Evolutionary conservation across 2,797 vertebrate species (phyloP).

Genomic region (Crenuchus spilurus): DNA sequence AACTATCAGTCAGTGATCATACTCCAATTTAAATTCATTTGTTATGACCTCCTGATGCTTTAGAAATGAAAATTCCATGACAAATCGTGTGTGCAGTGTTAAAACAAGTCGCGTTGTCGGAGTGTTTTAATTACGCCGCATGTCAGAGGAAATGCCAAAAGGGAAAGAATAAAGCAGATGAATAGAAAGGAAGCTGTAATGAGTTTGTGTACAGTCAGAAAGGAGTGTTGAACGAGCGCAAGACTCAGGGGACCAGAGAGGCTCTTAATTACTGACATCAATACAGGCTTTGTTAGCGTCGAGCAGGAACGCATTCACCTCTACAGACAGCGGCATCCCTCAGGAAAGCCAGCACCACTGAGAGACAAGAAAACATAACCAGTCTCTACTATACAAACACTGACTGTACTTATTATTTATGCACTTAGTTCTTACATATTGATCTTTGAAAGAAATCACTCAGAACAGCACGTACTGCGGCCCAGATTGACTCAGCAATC

Average conservation of each 20-base stretch:
- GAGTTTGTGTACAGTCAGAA: background rate
- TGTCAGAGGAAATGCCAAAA: slow-evolving; percentile 4
- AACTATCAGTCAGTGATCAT: too few relatives aligned
- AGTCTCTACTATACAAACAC: background rate
- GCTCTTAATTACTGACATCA: slow-evolving; percentile 21
- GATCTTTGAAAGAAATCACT: background rate
- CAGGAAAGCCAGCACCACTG: background rate
- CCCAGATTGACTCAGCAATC: too few relatives aligned
- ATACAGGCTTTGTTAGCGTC: background rate
- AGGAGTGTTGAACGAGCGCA: background rate
- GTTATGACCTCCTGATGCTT: too few relatives aligned
- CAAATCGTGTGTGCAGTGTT: background rate
- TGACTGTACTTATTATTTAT: background rate
- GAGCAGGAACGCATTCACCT: background rate
- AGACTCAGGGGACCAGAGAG: background rate
- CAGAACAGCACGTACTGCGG: background rate
- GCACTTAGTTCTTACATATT: background rate
- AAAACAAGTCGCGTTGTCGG: background rate
- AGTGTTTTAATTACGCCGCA: background rate
- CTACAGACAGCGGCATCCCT: background rate
- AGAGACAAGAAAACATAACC: slow-evolving; percentile 1
- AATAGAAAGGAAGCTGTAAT: slow-evolving; percentile 4
- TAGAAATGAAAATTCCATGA: too few relatives aligned
- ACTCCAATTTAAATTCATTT: too few relatives aligned
- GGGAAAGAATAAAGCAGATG: slow-evolving; percentile 10